These are phyloP conservation scores for Drosophila affinis DNA, from an alignment of 2,888 invertebrate species.

Conservation along the genomic window DNA sequence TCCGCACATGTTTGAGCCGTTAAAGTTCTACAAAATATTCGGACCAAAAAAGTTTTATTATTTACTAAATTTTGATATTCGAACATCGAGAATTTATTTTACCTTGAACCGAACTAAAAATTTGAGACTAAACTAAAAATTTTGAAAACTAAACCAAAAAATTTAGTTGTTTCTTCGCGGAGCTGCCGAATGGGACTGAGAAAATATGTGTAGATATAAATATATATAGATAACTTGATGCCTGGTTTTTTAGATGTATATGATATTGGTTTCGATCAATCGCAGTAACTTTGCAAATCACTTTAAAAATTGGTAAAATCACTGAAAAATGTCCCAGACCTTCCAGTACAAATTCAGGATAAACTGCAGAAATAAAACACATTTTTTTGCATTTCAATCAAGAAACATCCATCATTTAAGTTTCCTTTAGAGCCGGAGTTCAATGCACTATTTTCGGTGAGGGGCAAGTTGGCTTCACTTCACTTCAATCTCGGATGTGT, in stretches of 20 bases:
- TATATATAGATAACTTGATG: background rate
- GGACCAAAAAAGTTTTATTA: background rate
- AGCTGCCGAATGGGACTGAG: slow-evolving; percentile 1
- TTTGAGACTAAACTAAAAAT: slow-evolving; percentile 15
- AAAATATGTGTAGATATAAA: no score
- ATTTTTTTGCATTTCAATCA: background rate
- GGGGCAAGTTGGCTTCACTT: background rate
- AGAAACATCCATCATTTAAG: background rate
- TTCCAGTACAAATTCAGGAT: no score
- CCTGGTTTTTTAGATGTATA: background rate
- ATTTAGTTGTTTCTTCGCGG: background rate
- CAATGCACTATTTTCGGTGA: background rate
- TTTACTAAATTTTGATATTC: background rate
- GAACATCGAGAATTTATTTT: background rate
- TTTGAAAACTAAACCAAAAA: slow-evolving; percentile 9
- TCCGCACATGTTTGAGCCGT: slow-evolving; percentile 19
- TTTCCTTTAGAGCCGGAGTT: background rate
- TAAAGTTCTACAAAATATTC: background rate
- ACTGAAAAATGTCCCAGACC: no score
- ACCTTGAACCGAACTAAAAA: slow-evolving; percentile 6
- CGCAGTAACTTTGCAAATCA: background rate
- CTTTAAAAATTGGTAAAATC: no score
- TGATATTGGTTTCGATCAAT: background rate
- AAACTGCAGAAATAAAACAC: background rate
- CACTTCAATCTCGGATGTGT: background rate